phyloP scores from a whole-genome alignment of 2,113 vertebrate species.

The Rattus rattus region DNA sequence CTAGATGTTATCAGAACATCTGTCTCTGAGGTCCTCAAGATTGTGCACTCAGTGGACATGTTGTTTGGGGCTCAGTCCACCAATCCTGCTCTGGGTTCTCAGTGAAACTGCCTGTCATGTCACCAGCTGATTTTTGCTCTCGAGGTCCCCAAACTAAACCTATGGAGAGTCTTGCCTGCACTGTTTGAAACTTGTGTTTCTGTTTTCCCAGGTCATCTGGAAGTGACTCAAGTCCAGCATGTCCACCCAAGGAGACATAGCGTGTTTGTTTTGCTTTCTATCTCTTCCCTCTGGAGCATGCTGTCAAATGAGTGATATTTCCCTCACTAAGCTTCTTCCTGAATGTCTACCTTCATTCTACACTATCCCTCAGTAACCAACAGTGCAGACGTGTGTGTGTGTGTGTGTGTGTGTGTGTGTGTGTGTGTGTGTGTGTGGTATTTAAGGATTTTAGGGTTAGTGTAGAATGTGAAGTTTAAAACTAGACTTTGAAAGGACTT shows the following conservation, averaged over 20 bases:
- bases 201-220: background rate
- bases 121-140: background rate
- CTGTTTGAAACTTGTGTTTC: constrained; percentile 2
- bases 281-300: background rate
- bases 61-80: background rate
- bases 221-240: background rate
- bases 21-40: background rate
- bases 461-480: background rate
- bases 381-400: background rate
- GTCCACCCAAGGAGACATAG: background rate
- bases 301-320: constrained; percentile 16
- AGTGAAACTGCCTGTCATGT: background rate
- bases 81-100: background rate
- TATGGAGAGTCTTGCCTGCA: background rate
- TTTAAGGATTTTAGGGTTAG: background rate
- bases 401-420: too few species aligned
- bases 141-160: background rate
- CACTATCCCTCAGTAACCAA: background rate
- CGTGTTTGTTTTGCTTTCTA: constrained; percentile 25
- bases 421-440: too few species aligned
- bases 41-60: background rate
- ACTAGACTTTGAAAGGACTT: background rate
- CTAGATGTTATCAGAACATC: background rate
- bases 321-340: background rate
- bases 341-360: background rate